These are phyloP conservation scores for Beroe forskalii DNA, from an alignment of 37 sponge, comb jelly and placozoan species.

Conservation along the genomic window DNA sequence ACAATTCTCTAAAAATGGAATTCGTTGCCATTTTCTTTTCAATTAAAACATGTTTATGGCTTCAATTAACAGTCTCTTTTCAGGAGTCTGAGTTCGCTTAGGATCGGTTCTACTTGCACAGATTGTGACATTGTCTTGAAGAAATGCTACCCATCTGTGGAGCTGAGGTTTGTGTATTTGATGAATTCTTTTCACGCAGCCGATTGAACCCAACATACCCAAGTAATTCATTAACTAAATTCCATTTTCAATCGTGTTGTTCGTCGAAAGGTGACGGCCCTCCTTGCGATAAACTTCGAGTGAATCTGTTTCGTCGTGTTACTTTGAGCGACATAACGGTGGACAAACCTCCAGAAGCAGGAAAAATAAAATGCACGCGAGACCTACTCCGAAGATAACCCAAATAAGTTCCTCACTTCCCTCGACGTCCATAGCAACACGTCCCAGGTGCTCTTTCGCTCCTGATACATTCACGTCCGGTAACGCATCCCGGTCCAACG, in stretches of 20 bases:
- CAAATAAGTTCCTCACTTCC: not conserved
- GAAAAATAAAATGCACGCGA: not conserved
- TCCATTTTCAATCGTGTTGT: no score
- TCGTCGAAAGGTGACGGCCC: no score
- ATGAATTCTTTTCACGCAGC: no score
- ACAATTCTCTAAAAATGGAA: no score
- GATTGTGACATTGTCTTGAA: not conserved
- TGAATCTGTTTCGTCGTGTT: no score
- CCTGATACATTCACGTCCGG: no score
- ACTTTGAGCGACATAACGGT: not conserved
- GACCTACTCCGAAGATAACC: not conserved
- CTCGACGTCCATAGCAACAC: not conserved
- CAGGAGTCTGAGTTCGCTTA: not conserved
- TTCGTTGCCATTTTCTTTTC: no score
- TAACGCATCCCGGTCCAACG: no score
- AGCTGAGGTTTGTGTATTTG: constrained; percentile 14
- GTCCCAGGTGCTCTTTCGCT: not conserved
- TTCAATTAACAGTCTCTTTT: not conserved
- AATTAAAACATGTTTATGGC: no score
- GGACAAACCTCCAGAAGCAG: not conserved
- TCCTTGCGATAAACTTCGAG: no score
- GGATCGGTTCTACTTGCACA: constrained; percentile 10
- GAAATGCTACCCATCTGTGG: constrained; percentile 22
- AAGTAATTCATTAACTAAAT: no score
- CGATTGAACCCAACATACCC: no score